Conservation (phyloP, 2,888 invertebrate genomes). For the Ophion obscuratus region DNA sequence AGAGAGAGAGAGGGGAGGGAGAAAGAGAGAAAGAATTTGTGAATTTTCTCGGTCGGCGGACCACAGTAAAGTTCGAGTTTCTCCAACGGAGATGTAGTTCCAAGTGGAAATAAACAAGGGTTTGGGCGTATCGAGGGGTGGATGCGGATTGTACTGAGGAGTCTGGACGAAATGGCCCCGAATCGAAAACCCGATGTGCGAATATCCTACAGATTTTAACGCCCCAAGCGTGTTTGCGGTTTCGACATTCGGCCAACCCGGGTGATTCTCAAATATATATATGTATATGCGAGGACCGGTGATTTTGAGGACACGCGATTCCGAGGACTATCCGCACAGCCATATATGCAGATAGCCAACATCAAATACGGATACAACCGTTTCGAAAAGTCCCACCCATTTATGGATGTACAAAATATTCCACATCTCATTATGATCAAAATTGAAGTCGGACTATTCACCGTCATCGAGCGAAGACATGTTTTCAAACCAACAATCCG, state of each 20-base stretch:
- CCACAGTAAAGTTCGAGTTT: conserved; percentile 46
- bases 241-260: conserved; percentile 49
- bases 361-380: background rate
- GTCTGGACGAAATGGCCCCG: conserved; percentile 56
- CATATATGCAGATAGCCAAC: background rate
- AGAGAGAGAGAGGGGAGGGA: background rate
- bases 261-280: conserved; percentile 9
- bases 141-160: conserved; percentile 48
- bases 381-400: background rate
- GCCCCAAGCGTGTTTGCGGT: conserved; percentile 43
- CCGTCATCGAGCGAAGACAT: too few species aligned
- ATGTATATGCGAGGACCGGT: background rate
- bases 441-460: too few species aligned
- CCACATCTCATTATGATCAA: too few species aligned
- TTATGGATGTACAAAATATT: too few species aligned
- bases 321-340: background rate
- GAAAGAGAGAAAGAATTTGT: conserved; percentile 29
- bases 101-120: conserved; percentile 65
- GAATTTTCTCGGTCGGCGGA: conserved; percentile 37
- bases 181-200: conserved; percentile 55
- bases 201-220: conserved; percentile 40
- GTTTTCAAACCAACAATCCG: too few species aligned
- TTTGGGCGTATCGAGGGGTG: conserved; percentile 32
- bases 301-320: background rate
- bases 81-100: conserved; percentile 44